Evolutionary conservation across 2,888 invertebrate species (phyloP), one percentile per base, ranked within the genome.

Genomic region (Exephanes ischioxanthus): DNA sequence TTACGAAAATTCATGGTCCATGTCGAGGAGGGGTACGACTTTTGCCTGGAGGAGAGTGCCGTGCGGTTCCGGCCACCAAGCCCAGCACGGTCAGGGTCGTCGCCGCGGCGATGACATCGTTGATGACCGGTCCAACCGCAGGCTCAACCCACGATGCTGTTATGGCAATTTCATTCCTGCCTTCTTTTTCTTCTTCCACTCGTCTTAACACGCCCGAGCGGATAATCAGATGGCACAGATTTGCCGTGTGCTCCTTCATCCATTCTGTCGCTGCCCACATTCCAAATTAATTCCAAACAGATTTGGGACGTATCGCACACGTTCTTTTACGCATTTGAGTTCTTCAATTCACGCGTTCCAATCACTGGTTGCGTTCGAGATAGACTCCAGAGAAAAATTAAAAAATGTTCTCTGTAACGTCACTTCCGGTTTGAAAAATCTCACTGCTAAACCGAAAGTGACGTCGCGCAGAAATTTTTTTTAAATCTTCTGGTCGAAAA

Each of bases 1-100:
- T 83, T 86, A 83, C 85, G 85, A 83, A 48, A 83, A 86, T 86
- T 83, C 83, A 80, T 66, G 82, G 85, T 71, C 85, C 83, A 83
- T 80, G 85, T 79, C 68, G 72, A 77, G 63, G 66, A 63, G 66
- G 80, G 78, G 83, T 66, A 51, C 67, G 80, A 81, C 68, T 78
- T 72, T 80, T 72, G 66, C 58, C 30, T 45, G 55, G 33, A 37
- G 66, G 63, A 72, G 71, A 33, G 63, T 3, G 45, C 45, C 30
- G 63, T 66, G 63, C 63, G 30, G 75, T 63, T 58, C 48, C 48
- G 61, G 61, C 48, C 55, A 51, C 48, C 33, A 33, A 75, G 51
- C 75, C 76, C 66, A 61, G 30, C 75, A 75, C 75, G 63, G 75
- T 75, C 77, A 77, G 77, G 77, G 67, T 67, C 77, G 67, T 16